Percentiles rank a stretch among this genome's conserved stretches.
Conservation (phyloP, 2,113 vertebrate genomes). For the Charina bottae region DNA sequence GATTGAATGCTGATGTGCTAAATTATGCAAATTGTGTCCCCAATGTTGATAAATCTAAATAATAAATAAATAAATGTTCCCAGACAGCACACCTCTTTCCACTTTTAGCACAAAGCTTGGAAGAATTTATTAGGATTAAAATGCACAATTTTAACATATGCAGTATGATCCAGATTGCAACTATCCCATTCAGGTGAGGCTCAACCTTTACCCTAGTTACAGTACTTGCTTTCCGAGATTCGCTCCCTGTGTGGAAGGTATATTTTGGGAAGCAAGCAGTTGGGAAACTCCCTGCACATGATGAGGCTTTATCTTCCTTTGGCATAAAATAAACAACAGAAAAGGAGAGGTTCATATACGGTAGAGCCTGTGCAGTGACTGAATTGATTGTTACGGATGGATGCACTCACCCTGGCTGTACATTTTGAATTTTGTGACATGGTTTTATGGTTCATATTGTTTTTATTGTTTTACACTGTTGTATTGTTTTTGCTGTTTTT, state of each 20-base stretch:
- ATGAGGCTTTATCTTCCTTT: background rate
- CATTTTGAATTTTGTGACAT: background rate
- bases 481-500: too few species aligned
- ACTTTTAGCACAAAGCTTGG: background rate
- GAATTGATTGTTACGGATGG: background rate
- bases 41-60: too few species aligned
- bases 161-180: background rate
- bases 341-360: background rate
- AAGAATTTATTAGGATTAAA: background rate
- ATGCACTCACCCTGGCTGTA: background rate
- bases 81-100: background rate
- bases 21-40: background rate
- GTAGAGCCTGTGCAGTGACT: background rate
- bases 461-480: too few species aligned
- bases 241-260: background rate
- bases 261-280: background rate
- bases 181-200: background rate
- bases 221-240: background rate
- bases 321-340: background rate
- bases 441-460: background rate
- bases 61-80: too few species aligned
- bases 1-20: background rate
- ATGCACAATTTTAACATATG: background rate
- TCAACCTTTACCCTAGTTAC: background rate
- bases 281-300: background rate